A percentile compares a stretch with the other conserved stretches of the same genome.
Evolutionary conservation across 2,113 vertebrate species (phyloP).

Genomic region (Blennius ocellaris): DNA sequence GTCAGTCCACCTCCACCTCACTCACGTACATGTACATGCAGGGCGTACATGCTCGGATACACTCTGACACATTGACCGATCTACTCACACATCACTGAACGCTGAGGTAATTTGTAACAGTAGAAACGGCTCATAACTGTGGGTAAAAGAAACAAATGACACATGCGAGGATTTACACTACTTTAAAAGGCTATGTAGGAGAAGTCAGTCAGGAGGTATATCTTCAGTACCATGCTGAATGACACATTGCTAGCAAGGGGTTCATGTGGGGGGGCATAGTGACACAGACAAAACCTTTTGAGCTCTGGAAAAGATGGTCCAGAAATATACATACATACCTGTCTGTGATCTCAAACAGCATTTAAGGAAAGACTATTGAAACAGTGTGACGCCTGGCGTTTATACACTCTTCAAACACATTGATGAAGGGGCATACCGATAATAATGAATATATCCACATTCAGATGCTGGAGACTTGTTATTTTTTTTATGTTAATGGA

Average conservation of each 20-base stretch:
- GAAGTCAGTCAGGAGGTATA: conserved; percentile 49
- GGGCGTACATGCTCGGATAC: conserved; percentile 49
- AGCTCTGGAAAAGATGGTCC: conserved; percentile 3
- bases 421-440: background rate
- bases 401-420: conserved; percentile 26
- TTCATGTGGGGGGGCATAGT: conserved; percentile 7
- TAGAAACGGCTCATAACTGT: conserved; percentile 66
- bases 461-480: background rate
- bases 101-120: conserved; percentile 79
- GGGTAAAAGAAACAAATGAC: conserved; percentile 76
- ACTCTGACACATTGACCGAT: conserved; percentile 55
- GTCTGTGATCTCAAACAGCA: conserved; percentile 7
- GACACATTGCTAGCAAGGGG: conserved; percentile 20
- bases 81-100: conserved; percentile 71
- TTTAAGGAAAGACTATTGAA: conserved; percentile 19
- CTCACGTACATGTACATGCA: conserved; percentile 30
- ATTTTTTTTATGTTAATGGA: conserved; percentile 17
- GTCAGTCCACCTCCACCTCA: conserved; percentile 66
- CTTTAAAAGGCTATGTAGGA: conserved; percentile 73
- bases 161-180: conserved; percentile 63
- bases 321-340: conserved; percentile 10
- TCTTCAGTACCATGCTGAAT: conserved; percentile 45
- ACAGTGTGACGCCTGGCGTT: background rate
- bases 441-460: conserved; percentile 6
- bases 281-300: conserved; percentile 11